phyloP scores from a whole-genome alignment of 2,113 vertebrate genomes.

The Psittacula cyanocephala region DNA sequence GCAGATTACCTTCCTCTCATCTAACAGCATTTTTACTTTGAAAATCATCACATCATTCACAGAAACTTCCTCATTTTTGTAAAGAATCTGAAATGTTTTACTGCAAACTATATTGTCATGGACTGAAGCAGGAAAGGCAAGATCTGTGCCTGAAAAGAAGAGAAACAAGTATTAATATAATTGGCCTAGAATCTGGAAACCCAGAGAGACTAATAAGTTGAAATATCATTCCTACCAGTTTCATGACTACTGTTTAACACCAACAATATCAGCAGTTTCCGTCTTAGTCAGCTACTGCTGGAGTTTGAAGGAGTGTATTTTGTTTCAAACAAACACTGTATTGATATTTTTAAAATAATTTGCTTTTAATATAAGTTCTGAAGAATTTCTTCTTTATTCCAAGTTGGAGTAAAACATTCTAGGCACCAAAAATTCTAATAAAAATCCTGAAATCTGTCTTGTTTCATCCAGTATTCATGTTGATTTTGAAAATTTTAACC shows the following conservation, averaged over 20 bases:
- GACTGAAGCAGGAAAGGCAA: slow-evolving; percentile 92
- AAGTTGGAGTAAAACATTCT: background rate
- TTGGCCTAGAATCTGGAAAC: background rate
- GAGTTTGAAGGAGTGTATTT: background rate
- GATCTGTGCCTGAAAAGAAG: slow-evolving; percentile 81
- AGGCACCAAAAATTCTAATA: background rate
- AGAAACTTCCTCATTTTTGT: slow-evolving; percentile 96
- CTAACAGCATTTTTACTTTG: slow-evolving; percentile 97
- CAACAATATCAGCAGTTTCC: background rate
- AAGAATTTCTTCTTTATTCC: background rate
- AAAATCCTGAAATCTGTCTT: background rate
- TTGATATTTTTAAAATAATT: background rate
- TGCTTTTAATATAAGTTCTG: background rate
- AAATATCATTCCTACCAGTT: background rate
- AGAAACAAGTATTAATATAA: slow-evolving; percentile 35
- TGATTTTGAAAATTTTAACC: background rate
- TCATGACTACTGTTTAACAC: background rate
- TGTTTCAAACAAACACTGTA: background rate
- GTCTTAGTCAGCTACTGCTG: background rate
- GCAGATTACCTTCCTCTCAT: slow-evolving; percentile 90
- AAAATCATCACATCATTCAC: slow-evolving; percentile 96
- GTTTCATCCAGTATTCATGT: background rate
- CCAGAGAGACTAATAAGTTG: background rate
- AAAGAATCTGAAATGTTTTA: slow-evolving; percentile 98
- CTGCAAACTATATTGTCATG: slow-evolving; percentile 92